Base-by-base conservation (phyloP, 1,140 invertebrate species). In the Vanessa tameamea region DNA sequence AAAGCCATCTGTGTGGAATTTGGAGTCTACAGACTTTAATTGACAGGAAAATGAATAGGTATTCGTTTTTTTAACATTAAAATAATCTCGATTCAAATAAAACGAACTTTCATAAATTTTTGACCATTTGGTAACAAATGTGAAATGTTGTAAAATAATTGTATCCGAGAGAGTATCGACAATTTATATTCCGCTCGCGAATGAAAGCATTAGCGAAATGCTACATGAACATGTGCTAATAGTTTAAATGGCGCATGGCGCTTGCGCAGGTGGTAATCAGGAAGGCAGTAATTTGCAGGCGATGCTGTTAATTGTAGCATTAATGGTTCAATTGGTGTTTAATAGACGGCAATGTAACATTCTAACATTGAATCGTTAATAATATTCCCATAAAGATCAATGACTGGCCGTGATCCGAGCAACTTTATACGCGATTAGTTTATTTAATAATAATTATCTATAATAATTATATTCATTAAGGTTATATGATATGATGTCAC, bases 281-380 rank as follows among this genome's bases (percentile, higher is more conserved):
- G 57, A 61, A 61, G 57, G 57, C 57, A 31, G 57, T 61, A 61
- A 61, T 61, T 61, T 61, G 23, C 31, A 37, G 57, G 31, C 23
- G 55, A 59, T 59, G 55, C 14, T 61, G 57, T 61, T 61, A 61
- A 61, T 61, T 61, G 31, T 61, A 61, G 26, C 57, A 61, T 37
- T 61, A 61, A 37, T 31, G 57, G 23, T 61, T 61, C 57, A 37
- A 61, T 61, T 31, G 57, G 57, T 61, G 31, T 61, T 61, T 61
- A 61, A 61, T 61, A 61, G 57, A 37, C 3, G 23, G 57, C 15
- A 61, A 57, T 61, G 31, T 12, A 8, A 61, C 13, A 61, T 61
- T 37, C 26, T 61, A 37, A 31, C 55, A 23, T 57, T 61, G 57
- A 61, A 11, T 61, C 48, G n/a, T 51, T 37, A 14, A 61, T 61